Evolutionary conservation across 2,888 invertebrate genomes (phyloP), one percentile per base, ranked within the genome.

Genomic region (Parascotia fuliginaria): DNA sequence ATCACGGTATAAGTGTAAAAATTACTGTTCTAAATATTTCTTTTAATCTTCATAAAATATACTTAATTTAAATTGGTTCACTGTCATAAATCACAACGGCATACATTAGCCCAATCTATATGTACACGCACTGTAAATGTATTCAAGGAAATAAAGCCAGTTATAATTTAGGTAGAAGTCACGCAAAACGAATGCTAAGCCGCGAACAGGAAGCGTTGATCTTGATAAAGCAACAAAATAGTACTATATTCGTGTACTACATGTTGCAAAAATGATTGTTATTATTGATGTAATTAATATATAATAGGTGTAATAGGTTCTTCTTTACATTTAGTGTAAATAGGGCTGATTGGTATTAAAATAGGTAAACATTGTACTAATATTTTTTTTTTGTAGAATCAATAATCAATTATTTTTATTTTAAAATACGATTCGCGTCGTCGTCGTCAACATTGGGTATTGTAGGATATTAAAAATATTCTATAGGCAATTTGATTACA

Each of bases 131-230:
- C 55, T 42, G 49, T 36, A 49, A 69, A 65, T 65, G 49, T 65
- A 69, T 69, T 59, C 70, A 55, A 52, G 66, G 66, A 60, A 66
- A 65, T 65, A 61, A 57, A 41, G 51, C 45, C 46, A 45, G 68
- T 58, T 64, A 67, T 74, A 71, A 62, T 57, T 65, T 55, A 55
- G 56, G 45, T 55, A 44, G 55, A 32, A 68, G 75, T 76, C 73
- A 76, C 75, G 75, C 75, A 57, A 76, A 62, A 68, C 54, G 61
- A 64, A 63, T 61, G 62, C 61, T 67, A 65, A 54, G 57, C 53
- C 22, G 40, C 54, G 42, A 15, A 36, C 48, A 54, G 71, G 75
- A 72, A 76, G 47, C 63, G 56, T 68, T 71, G 63, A 68, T 76
- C 70, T 61, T 55, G 77, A 76, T 76, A 69, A 65, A 55, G 24